A percentile compares a stretch with the other conserved stretches of the same genome.
These are phyloP conservation scores for Morpho achilles DNA, from an alignment of 2,888 invertebrate genomes.

Conservation along the genomic window DNA sequence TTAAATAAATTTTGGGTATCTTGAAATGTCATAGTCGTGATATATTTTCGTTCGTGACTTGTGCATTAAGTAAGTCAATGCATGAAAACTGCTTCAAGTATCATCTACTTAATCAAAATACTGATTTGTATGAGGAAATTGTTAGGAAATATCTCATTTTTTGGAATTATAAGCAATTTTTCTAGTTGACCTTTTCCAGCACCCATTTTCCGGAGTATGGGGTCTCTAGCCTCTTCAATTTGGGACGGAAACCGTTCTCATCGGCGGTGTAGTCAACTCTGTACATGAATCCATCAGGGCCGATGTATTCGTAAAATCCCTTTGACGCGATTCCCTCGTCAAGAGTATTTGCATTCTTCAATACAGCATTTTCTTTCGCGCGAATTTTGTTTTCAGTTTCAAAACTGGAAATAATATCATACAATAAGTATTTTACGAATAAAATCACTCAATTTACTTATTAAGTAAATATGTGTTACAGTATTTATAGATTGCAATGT, in stretches of 20 bases:
- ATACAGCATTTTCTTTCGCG: conserved; percentile 70
- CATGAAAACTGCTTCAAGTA: conserved; percentile 26
- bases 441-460: too few species aligned
- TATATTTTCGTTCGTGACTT: conserved; percentile 42
- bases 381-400: conserved; percentile 78
- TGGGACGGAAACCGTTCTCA: conserved; percentile 73
- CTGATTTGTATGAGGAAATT: conserved; percentile 54
- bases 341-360: conserved; percentile 69
- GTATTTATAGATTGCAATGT: too few species aligned
- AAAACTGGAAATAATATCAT: conserved; percentile 49
- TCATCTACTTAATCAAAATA: conserved; percentile 60
- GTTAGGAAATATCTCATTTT: conserved; percentile 31
- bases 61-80: conserved; percentile 25
- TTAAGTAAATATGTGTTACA: too few species aligned
- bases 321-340: conserved; percentile 73
- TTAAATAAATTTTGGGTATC: conserved; percentile 31
- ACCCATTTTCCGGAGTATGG: conserved; percentile 74
- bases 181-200: conserved; percentile 63
- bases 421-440: too few species aligned
- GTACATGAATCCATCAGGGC: conserved; percentile 75
- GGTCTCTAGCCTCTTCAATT: conserved; percentile 66
- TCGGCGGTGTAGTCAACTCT: conserved; percentile 75
- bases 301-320: conserved; percentile 76
- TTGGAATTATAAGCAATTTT: conserved; percentile 27
- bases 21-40: conserved; percentile 60